phyloP scores from a whole-genome alignment of 2,113 vertebrate genomes.

The Crotophaga sulcirostris region DNA sequence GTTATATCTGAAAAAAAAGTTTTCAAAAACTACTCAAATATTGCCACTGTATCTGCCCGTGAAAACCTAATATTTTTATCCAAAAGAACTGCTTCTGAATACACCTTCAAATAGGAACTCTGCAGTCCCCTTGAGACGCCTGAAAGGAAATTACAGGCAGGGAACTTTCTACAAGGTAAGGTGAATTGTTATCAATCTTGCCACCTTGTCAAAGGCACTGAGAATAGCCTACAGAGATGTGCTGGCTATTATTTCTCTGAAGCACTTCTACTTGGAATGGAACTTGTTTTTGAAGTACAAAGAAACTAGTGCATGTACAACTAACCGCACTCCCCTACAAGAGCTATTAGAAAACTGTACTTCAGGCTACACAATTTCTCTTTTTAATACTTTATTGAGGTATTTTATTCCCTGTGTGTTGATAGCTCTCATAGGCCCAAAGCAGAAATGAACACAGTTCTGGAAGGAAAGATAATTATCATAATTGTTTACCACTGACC shows the following conservation, averaged over 20 bases:
- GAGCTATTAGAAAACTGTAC: not conserved
- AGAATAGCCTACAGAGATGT: not conserved
- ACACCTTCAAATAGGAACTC: not conserved
- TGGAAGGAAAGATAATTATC: not conserved
- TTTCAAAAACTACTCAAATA: not conserved
- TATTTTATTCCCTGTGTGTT: not conserved
- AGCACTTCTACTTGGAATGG: not conserved
- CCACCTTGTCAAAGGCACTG: not conserved
- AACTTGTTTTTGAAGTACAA: not conserved
- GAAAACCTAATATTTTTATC: not conserved
- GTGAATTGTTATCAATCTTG: conserved; percentile 7
- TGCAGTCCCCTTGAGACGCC: not conserved
- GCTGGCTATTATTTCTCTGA: not conserved
- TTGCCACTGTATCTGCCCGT: not conserved
- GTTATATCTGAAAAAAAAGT: not conserved
- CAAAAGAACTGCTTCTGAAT: not conserved
- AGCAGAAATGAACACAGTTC: not conserved
- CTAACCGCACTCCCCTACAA: not conserved
- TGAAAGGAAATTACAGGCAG: not conserved
- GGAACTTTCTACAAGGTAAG: not conserved
- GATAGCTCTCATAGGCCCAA: not conserved
- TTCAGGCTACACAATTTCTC: not conserved
- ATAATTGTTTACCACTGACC: not conserved
- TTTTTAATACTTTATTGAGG: not conserved
- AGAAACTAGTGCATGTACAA: not conserved